Conservation (phyloP, 2,888 invertebrate species). For the Ochlodes sylvanus region DNA sequence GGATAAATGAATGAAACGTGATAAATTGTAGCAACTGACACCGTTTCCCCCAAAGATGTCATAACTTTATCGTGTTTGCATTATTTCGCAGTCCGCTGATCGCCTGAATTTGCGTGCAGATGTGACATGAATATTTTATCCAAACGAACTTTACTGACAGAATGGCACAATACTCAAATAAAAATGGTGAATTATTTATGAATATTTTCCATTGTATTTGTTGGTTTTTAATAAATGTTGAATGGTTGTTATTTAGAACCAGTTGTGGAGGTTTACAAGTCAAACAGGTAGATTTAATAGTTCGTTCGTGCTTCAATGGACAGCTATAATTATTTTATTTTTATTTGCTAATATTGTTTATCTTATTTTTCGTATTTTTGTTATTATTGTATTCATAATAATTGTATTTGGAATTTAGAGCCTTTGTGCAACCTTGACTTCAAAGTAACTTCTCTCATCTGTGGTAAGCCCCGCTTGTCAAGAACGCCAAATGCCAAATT, state of each 20-base stretch:
- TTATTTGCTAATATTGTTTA: no score
- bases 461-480: no score
- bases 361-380: no score
- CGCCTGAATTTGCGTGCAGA: slow-evolving; percentile 74
- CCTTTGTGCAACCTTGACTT: no score
- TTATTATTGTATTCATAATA: no score
- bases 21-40: slow-evolving; percentile 56
- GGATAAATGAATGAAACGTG: slow-evolving; percentile 46
- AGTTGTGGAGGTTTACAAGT: not conserved
- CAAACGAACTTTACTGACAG: slow-evolving; percentile 62
- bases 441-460: no score
- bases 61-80: slow-evolving; percentile 80
- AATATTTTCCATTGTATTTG: slow-evolving; percentile 20
- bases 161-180: slow-evolving; percentile 49
- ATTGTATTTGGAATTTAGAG: no score
- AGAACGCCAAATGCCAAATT: no score
- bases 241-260: not conserved
- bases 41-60: slow-evolving; percentile 69
- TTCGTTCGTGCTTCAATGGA: no score
- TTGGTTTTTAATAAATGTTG: slow-evolving; percentile 18
- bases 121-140: slow-evolving; percentile 77
- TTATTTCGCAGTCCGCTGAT: slow-evolving; percentile 77
- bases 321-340: no score
- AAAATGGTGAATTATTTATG: slow-evolving; percentile 34
- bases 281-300: no score